Evolutionary conservation across 2,888 invertebrate species (phyloP).

Genomic region (Hololepta plana): DNA sequence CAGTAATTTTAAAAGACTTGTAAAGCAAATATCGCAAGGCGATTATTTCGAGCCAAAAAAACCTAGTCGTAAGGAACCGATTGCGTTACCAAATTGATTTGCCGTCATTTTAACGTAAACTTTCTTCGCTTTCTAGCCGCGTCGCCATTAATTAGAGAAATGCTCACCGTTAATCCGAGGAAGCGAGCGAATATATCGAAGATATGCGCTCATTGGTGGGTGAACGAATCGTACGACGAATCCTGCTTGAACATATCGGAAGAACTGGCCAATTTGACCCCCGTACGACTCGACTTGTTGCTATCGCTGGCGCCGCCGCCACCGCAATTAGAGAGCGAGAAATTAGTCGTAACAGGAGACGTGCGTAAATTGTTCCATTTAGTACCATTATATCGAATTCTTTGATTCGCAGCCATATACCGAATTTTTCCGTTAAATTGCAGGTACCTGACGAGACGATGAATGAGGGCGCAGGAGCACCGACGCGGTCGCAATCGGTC

Average conservation of each 20-base stretch:
- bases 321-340: conserved; percentile 51
- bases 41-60: conserved; percentile 94
- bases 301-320: conserved; percentile 71
- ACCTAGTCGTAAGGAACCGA: conserved; percentile 57
- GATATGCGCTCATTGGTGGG: conserved; percentile 95
- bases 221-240: conserved; percentile 68
- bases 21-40: conserved; percentile 91
- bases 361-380: conserved; percentile 10
- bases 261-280: conserved; percentile 77
- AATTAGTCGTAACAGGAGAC: conserved; percentile 47
- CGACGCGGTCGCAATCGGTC: conserved; percentile 43
- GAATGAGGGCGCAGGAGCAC: conserved; percentile 18
- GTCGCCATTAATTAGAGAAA: conserved; percentile 81
- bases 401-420: neutral
- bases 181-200: conserved; percentile 83
- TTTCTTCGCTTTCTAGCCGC: too few relatives aligned
- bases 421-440: neutral
- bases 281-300: conserved; percentile 72
- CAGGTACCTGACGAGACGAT: conserved; percentile 18
- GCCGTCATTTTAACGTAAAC: too few relatives aligned
- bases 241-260: conserved; percentile 75
- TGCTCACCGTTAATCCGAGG: conserved; percentile 83
- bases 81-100: neutral
- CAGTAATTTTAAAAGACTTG: conserved; percentile 91
- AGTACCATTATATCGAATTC: neutral